These are phyloP conservation scores for Calameuta filiformis DNA, from an alignment of 2,888 invertebrate species.

Conservation along the genomic window DNA sequence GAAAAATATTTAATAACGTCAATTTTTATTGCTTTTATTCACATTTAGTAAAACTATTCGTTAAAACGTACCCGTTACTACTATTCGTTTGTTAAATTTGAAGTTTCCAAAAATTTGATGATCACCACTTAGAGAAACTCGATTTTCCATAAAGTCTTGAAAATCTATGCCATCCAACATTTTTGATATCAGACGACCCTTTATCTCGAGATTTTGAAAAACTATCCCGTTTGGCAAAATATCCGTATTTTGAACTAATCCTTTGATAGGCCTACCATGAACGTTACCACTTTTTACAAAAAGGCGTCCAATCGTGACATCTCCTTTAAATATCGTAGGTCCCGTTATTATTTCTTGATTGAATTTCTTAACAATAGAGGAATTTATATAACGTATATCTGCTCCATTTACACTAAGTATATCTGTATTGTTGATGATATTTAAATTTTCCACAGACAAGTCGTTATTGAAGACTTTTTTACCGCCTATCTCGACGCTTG, in stretches of 20 bases:
- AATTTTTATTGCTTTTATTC: background rate
- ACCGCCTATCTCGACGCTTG: conserved; percentile 32
- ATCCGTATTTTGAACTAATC: conserved; percentile 27
- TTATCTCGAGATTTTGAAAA: conserved; percentile 41
- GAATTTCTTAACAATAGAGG: conserved; percentile 41
- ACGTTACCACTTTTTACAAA: conserved; percentile 22
- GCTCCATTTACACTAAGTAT: conserved; percentile 39
- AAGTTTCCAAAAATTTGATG: conserved; percentile 36
- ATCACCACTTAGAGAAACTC: conserved; percentile 38
- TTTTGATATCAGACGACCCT: conserved; percentile 26
- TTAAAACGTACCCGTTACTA: conserved; percentile 38
- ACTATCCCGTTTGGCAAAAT: conserved; percentile 35
- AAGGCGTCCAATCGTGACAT: conserved; percentile 34
- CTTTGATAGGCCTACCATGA: conserved; percentile 34
- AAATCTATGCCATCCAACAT: conserved; percentile 45
- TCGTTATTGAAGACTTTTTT: conserved; percentile 39
- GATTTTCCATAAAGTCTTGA: conserved; percentile 42
- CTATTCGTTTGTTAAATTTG: conserved; percentile 40
- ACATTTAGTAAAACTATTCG: background rate
- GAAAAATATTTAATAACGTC: conserved; percentile 8
- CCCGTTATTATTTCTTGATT: conserved; percentile 25
- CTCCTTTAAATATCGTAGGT: conserved; percentile 34
- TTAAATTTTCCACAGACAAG: conserved; percentile 31
- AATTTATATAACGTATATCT: conserved; percentile 40
- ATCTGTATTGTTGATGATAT: conserved; percentile 33